Base-by-base conservation (phyloP, 2,888 invertebrate genomes). In the Netelia melanura region DNA sequence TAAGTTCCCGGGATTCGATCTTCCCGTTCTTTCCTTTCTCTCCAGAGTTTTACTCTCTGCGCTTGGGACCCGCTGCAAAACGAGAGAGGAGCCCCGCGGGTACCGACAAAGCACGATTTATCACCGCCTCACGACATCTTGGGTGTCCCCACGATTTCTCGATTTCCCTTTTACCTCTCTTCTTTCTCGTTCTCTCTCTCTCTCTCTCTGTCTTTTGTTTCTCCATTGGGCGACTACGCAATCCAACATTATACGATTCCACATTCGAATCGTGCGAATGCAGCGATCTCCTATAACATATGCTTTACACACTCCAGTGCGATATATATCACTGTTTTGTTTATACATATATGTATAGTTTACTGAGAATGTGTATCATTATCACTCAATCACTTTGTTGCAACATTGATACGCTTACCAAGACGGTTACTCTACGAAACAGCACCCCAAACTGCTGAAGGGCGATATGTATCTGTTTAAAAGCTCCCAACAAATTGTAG, bases 1-100 rank as follows among this genome's bases (percentile, higher is more conserved):
- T 84, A 84, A 84, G 84, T 84, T 84, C 81, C 81, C 68, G 84
- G 84, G 84, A 81, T 84, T 84, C 84, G 84, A 84, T 84, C 84
- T 84, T 68, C 77, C n/a, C 62, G 58, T 65, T 54, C 61, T 64
- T 38, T 38, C 65, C 61, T 44, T 44, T 56, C 74, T 54, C 52
- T 61, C 56, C 52, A 38, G 58, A 70, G 65, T 67, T 61, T 81
- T 74, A 72, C 72, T 78, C 77, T 65, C 62, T 71, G 48, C 58
- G 54, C 38, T 25, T 65, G 72, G 30, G 68, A 81, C 74, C 68
- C 64, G 62, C 72, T 75, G 74, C 84, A 64, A 70, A 84, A 84
- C 81, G 72, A 81, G 58, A 81, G 77, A 84, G 68, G 67, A 72
- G 72, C 72, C 74, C 77, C 84, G 81, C 84, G 84, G 84, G 74